These are phyloP conservation scores for Lophotis ruficrista DNA, from an alignment of 2,113 vertebrate genomes.

Conservation along the genomic window DNA sequence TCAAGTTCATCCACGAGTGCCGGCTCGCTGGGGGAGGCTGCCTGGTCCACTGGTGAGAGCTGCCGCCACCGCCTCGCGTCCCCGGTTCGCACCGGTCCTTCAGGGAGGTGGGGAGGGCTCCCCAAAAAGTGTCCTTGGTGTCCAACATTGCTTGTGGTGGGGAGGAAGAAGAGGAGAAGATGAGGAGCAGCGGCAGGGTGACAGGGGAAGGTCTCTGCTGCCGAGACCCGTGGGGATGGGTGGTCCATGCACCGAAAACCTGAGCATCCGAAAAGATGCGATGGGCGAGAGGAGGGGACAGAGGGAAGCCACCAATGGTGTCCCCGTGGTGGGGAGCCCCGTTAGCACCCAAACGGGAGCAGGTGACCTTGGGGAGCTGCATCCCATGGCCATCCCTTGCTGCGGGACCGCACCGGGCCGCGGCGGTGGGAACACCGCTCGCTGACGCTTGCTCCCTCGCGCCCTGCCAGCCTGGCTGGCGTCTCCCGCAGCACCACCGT, in stretches of 20 bases:
- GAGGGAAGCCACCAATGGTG: not conserved
- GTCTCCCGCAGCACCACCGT: slow-evolving; percentile 90
- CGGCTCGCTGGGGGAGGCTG: slow-evolving; percentile 84
- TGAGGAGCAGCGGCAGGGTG: fast-evolving
- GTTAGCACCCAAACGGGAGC: fast-evolving
- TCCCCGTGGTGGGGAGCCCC: too few species aligned
- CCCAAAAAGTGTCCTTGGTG: fast-evolving
- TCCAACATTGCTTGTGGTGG: fast-evolving
- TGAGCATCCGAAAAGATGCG: not conserved
- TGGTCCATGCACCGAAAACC: not conserved
- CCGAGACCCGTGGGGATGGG: not conserved
- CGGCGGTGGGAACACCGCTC: fast-evolving
- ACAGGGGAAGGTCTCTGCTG: not conserved
- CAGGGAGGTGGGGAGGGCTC: not conserved
- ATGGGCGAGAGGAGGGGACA: not conserved
- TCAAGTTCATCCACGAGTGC: slow-evolving; percentile 87
- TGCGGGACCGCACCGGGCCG: fast-evolving
- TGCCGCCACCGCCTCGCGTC: fast-evolving
- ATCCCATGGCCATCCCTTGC: not conserved
- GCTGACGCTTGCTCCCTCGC: fast-evolving
- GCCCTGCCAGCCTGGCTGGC: slow-evolving; percentile 78
- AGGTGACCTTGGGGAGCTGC: fast-evolving
- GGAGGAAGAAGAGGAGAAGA: not conserved
- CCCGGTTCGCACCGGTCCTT: fast-evolving
- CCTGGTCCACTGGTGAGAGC: slow-evolving; percentile 88